Evolutionary conservation across 2,797 vertebrate species (phyloP).

Genomic region (Gallinago solitaria): DNA sequence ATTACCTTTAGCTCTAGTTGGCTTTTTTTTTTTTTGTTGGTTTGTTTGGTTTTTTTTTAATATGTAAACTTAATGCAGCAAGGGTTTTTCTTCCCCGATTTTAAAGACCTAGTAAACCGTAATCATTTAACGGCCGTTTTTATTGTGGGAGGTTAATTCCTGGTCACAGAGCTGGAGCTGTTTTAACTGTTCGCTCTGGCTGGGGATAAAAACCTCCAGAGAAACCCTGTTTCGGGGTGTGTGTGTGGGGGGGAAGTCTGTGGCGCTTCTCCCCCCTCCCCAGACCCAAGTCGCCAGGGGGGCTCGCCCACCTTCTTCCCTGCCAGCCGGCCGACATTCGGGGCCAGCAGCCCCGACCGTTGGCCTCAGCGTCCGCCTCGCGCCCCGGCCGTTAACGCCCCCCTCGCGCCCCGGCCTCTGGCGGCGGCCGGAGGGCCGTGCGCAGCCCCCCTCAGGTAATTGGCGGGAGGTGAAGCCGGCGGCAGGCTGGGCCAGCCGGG

Average conservation of each 20-base stretch:
- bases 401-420: neutral
- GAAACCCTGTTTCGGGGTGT: neutral
- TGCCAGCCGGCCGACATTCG: no score
- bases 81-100: neutral
- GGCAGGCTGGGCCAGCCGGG: neutral
- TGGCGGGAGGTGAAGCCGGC: neutral
- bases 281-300: neutral
- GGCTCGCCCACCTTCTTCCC: neutral
- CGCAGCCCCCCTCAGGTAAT: neutral
- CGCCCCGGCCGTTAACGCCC: neutral
- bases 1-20: fast-evolving
- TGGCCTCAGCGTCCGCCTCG: no score
- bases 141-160: neutral
- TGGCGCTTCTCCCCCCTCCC: neutral
- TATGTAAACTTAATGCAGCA: neutral
- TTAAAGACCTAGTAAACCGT: neutral
- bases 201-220: neutral
- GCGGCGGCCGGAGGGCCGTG: neutral
- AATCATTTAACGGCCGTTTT: neutral
- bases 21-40: no score
- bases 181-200: neutral
- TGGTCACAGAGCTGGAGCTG: neutral
- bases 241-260: no score
- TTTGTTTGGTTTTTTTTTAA: neutral
- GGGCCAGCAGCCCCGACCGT: no score